Evolutionary conservation across 2,797 vertebrate species (phyloP).

Genomic region (Heterohyrax brucei): DNA sequence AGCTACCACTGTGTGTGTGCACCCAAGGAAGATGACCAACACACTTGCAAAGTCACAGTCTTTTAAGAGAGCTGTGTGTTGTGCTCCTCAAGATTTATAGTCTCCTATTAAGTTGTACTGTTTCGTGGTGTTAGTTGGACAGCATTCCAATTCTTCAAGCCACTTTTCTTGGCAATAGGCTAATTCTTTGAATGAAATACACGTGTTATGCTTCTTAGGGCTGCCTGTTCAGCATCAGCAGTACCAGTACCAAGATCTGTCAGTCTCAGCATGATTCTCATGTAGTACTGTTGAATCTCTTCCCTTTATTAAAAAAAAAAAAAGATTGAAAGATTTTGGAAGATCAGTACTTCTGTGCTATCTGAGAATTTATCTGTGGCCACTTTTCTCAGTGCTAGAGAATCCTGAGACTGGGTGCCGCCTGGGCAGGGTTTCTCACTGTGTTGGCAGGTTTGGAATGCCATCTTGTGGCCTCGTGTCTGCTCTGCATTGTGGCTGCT

Average conservation of each 20-base stretch:
- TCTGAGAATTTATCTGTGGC: slow-evolving; percentile 4
- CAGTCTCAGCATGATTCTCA: neutral
- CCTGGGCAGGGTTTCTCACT: neutral
- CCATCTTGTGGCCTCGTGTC: neutral
- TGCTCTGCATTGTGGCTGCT: neutral
- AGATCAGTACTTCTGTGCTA: neutral
- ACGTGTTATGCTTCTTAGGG: slow-evolving; percentile 61
- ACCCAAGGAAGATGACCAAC: slow-evolving; percentile 12
- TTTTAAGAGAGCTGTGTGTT: slow-evolving; percentile 50
- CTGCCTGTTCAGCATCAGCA: slow-evolving; percentile 47
- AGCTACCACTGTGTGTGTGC: neutral
- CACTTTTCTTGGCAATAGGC: slow-evolving; percentile 76
- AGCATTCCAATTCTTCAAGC: slow-evolving; percentile 76
- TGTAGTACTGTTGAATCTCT: slow-evolving; percentile 34
- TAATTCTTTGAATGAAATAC: slow-evolving; percentile 74
- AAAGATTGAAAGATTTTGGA: neutral
- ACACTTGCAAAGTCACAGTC: slow-evolving; percentile 53
- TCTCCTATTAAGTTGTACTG: slow-evolving; percentile 70
- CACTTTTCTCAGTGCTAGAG: neutral
- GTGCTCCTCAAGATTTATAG: slow-evolving; percentile 59
- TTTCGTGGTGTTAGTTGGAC: slow-evolving; percentile 73
- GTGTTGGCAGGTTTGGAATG: neutral
- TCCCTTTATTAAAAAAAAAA: neutral
- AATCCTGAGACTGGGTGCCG: neutral
- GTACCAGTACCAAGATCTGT: slow-evolving; percentile 16